phyloP scores from a whole-genome alignment of 2,888 invertebrate species.

The Scotopteryx bipunctaria region DNA sequence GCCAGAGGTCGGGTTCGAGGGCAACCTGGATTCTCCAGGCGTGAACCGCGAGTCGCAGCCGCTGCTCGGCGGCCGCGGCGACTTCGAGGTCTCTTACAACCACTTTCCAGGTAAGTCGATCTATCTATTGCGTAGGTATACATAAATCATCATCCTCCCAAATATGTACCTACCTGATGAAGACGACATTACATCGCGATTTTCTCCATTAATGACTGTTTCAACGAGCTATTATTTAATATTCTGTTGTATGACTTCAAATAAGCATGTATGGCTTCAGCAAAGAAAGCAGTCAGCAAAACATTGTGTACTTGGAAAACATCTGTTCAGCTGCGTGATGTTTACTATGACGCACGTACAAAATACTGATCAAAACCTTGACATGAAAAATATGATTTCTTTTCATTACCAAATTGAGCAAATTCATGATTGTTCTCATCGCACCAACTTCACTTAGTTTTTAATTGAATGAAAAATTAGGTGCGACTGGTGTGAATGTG shows the following conservation, averaged over 20 bases:
- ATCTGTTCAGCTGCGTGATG: constrained; percentile 46
- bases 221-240: constrained; percentile 14
- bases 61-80: constrained; percentile 92
- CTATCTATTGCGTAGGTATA: constrained; percentile 30
- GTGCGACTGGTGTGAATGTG: constrained; percentile 61
- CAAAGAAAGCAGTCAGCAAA: constrained; percentile 1
- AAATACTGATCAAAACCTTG: too few relatives aligned
- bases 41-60: constrained; percentile 97
- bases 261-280: constrained; percentile 51
- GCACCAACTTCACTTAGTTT: constrained; percentile 62
- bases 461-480: constrained; percentile 46
- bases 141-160: constrained; percentile 38
- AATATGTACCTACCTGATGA: constrained; percentile 41
- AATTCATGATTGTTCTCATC: constrained; percentile 45
- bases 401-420: constrained; percentile 39
- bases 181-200: constrained; percentile 39
- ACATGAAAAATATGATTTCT: constrained; percentile 38
- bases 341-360: constrained; percentile 51
- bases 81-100: constrained; percentile 89
- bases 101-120: constrained; percentile 90
- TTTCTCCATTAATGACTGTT: constrained; percentile 29
- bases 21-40: constrained; percentile 92
- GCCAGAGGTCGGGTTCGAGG: constrained; percentile 92
- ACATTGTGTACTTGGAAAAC: constrained; percentile 24
- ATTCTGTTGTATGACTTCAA: constrained; percentile 54